These are phyloP conservation scores for Aleiodes testaceus DNA, from an alignment of 2,888 invertebrate species.

Conservation along the genomic window DNA sequence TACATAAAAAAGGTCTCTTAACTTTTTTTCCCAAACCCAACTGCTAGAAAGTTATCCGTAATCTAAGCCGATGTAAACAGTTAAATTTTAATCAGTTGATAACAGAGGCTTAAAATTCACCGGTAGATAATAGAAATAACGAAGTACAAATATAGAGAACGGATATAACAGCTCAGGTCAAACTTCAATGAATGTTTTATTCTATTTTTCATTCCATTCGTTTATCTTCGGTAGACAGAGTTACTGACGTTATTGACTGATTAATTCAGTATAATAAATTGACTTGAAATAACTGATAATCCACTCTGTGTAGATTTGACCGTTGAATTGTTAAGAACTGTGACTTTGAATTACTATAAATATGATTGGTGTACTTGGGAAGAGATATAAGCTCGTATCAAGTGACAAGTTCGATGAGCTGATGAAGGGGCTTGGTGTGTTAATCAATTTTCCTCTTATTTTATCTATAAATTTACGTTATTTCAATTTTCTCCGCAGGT, in stretches of 20 bases:
- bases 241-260: conserved; percentile 5
- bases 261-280: conserved; percentile 11
- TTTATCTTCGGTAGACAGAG: not conserved
- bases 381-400: conserved; percentile 85
- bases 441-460: not conserved
- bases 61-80: too few species aligned
- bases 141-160: not conserved
- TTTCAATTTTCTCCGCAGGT: conserved; percentile 75
- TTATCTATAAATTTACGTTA: too few species aligned
- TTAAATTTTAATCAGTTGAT: not conserved
- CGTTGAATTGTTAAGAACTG: not conserved
- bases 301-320: not conserved
- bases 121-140: too few species aligned
- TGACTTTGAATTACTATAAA: conserved; percentile 20
- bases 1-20: too few species aligned
- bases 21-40: too few species aligned
- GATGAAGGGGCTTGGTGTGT: conserved; percentile 90
- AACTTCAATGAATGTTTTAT: conserved; percentile 16
- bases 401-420: conserved; percentile 92
- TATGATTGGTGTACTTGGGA: conserved; percentile 75
- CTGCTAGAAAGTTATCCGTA: too few species aligned
- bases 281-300: not conserved
- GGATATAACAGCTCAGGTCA: not conserved
- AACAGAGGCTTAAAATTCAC: too few species aligned
- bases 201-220: not conserved